Conservation (phyloP, 1,140 invertebrate species). For the Saccostrea echinata region DNA sequence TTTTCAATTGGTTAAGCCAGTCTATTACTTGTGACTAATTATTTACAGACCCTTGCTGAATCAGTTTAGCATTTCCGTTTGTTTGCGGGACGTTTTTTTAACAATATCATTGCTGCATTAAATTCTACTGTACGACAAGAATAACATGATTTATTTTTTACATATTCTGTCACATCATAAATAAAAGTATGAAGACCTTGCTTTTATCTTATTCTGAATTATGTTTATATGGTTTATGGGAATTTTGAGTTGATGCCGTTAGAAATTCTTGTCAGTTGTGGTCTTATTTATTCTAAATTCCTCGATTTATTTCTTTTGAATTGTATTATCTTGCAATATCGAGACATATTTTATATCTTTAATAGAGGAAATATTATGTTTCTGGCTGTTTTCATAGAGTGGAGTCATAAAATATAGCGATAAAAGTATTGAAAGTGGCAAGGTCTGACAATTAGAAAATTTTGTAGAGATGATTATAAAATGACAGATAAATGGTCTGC, state of each 20-base stretch:
- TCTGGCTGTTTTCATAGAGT: neutral
- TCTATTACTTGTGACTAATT: too few relatives aligned
- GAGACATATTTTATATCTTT: conserved; percentile 32
- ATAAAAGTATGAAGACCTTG: neutral
- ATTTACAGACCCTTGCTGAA: neutral
- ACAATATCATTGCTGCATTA: neutral
- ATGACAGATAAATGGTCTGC: neutral
- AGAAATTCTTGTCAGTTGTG: neutral
- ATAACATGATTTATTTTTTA: neutral
- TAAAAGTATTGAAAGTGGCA: conserved; percentile 26
- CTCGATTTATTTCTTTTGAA: conserved; percentile 1
- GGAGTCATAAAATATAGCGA: conserved; percentile 12
- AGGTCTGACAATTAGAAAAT: neutral
- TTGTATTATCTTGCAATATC: neutral
- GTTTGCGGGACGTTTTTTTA: neutral
- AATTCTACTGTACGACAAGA: neutral
- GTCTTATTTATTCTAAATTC: neutral
- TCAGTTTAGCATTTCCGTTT: neutral
- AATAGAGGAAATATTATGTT: conserved; percentile 12
- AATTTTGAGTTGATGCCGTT: neutral
- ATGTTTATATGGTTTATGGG: neutral
- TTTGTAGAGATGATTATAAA: neutral
- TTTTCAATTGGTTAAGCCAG: too few relatives aligned
- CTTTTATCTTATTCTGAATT: neutral
- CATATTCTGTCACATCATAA: neutral